Evolutionary conservation across 2,888 invertebrate species (phyloP), one percentile per base, ranked within the genome.

Genomic region (Chydorus sphaericus): DNA sequence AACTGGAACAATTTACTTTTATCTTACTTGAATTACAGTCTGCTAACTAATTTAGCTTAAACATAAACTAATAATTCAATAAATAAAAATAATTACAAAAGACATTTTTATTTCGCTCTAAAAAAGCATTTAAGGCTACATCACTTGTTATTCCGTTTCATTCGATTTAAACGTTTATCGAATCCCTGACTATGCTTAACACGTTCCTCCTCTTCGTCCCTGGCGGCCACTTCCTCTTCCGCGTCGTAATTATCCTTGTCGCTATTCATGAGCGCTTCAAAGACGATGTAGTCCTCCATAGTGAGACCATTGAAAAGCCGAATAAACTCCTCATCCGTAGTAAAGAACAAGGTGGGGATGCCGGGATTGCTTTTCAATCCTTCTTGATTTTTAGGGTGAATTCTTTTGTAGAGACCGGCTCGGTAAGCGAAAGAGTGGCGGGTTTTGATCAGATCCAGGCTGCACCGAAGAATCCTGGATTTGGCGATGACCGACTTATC

Each of bases 221-320:
- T n/a, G n/a, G n/a, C n/a, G 14, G n/a, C 14, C 14, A 10, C 14
- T 7, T 48, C 51, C 20, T 51, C 33, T 31, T 51, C 51, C 14
- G 4, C 30, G 18, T 31, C 20, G n/a, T 26, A 23, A 11, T 18
- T 14, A n/a, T 49, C 50, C 16, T 50, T 37, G 23, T 36, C 33
- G n/a, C 8, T 26, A 10, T 31, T 1, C 52, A 52, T 51, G 30
- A 51, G 10, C 23, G 16, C 36, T 36, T 52, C 52, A 20, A 33
- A 52, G 26, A 52, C 36, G 26, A 37, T 37, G 33, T 52, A 52
- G 10, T 52, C 52, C 26, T 52, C 52, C 30, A 52, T n/a, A n/a
- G 18, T 52, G 14, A 52, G 33, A 14, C 52, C 52, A 14, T 31
- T 23, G 36, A 52, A 52, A 16, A 5, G 31, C 11, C 18, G 8